A percentile compares a stretch with the other conserved stretches of the same genome.
Conservation (phyloP, 2,888 invertebrate genomes). For the Melieria omissa region DNA sequence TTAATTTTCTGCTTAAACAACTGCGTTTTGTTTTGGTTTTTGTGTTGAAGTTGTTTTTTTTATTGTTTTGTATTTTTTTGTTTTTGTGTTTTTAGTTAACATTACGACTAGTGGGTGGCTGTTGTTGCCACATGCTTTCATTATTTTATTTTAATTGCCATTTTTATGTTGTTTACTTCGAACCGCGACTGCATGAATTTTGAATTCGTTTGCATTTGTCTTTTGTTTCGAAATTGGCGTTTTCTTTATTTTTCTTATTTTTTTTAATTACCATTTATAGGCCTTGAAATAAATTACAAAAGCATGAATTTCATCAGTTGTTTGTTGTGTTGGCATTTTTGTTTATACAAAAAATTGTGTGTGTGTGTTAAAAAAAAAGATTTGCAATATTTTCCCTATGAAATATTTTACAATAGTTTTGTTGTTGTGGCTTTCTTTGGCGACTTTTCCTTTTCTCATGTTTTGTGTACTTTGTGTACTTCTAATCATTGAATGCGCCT, state of each 20-base stretch:
- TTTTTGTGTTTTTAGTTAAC: conserved; percentile 54
- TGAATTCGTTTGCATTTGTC: conserved; percentile 39
- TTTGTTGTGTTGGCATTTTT: conserved; percentile 34
- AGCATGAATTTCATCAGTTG: conserved; percentile 51
- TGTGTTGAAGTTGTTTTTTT: conserved; percentile 14
- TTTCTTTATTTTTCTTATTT: conserved; percentile 50
- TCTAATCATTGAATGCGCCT: conserved; percentile 47
- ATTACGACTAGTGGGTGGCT: conserved; percentile 58
- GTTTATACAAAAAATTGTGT: conserved; percentile 52
- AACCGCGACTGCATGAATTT: conserved; percentile 40
- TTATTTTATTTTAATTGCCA: conserved; percentile 26
- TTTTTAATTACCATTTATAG: conserved; percentile 37
- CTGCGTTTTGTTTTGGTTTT: conserved; percentile 30
- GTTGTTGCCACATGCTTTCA: conserved; percentile 35
- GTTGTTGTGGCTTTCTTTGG: conserved; percentile 27
- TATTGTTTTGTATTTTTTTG: too few relatives aligned
- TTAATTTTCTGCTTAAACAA: background rate
- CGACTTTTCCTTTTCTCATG: conserved; percentile 26
- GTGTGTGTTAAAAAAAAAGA: conserved; percentile 32
- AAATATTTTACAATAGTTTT: conserved; percentile 58
- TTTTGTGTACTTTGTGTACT: conserved; percentile 31
- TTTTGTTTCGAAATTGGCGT: conserved; percentile 56
- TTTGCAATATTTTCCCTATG: conserved; percentile 39
- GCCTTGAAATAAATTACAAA: conserved; percentile 62
- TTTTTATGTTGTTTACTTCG: conserved; percentile 27